phyloP scores from a whole-genome alignment of 2,888 invertebrate genomes.

The Trichogramma dendrolimi region DNA sequence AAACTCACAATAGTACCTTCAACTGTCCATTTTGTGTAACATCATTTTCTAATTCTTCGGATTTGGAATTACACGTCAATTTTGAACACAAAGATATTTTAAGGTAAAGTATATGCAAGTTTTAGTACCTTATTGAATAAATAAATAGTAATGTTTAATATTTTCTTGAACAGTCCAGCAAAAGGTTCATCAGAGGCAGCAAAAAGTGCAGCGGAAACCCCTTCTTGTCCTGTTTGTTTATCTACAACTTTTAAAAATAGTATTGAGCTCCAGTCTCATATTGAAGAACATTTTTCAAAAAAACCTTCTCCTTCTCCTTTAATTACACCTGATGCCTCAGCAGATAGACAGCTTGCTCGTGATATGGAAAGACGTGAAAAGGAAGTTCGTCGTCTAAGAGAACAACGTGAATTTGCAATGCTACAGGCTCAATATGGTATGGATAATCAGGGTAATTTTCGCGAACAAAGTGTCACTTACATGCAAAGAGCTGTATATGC shows the following conservation, averaged over 20 bases:
- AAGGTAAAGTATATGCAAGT: constrained; percentile 56
- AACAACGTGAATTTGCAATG: constrained; percentile 77
- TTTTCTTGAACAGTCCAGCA: constrained; percentile 40
- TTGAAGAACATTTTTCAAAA: constrained; percentile 73
- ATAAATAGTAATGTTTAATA: constrained; percentile 1
- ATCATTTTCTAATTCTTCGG: constrained; percentile 68
- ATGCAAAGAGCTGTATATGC: constrained; percentile 80
- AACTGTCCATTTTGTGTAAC: constrained; percentile 77
- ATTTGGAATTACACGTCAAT: constrained; percentile 80
- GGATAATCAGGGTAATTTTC: constrained; percentile 80
- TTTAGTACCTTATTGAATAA: not conserved
- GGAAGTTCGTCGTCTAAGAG: constrained; percentile 68
- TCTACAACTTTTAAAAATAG: constrained; percentile 50
- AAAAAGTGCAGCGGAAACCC: constrained; percentile 45
- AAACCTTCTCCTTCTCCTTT: constrained; percentile 50
- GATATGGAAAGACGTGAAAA: constrained; percentile 58
- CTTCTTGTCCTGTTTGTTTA: constrained; percentile 52
- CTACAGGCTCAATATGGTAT: constrained; percentile 81
- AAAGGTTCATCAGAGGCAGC: constrained; percentile 46
- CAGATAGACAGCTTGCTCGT: constrained; percentile 56
- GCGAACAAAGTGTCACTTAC: constrained; percentile 73
- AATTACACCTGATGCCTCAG: constrained; percentile 50
- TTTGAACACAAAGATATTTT: constrained; percentile 78
- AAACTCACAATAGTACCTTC: constrained; percentile 52
- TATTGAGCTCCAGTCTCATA: constrained; percentile 66